phyloP scores from a whole-genome alignment of 2,888 invertebrate genomes.

The Trissoscelio sp. region DNA sequence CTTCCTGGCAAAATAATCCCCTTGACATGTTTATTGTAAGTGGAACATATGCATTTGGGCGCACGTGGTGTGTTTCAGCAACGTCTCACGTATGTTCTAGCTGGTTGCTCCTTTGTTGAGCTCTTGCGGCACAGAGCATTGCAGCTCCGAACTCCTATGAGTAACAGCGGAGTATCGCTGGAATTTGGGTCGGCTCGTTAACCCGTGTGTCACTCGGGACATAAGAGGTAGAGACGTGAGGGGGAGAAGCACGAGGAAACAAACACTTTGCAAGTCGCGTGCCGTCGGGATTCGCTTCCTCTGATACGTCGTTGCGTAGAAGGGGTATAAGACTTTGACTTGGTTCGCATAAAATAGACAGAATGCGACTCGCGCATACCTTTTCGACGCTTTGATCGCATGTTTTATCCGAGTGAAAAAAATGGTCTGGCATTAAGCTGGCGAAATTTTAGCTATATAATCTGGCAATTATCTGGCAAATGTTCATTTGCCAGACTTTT shows the following conservation, averaged over 20 bases:
- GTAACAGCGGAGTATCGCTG: conserved; percentile 27
- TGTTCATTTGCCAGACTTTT: too few relatives aligned
- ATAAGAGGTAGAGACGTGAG: background rate
- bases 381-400: too few relatives aligned
- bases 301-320: background rate
- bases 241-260: background rate
- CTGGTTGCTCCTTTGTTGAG: conserved; percentile 47
- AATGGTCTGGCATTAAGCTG: too few relatives aligned
- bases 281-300: conserved; percentile 17
- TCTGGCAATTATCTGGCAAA: too few relatives aligned
- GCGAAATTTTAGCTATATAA: too few relatives aligned
- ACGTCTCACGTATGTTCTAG: conserved; percentile 52
- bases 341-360: conserved; percentile 14
- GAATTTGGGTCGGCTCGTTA: conserved; percentile 61
- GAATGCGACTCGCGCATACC: conserved; percentile 11
- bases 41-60: conserved; percentile 51
- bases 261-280: conserved; percentile 34
- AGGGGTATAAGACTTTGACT: conserved; percentile 2
- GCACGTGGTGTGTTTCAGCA: conserved; percentile 55
- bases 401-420: too few relatives aligned
- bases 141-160: conserved; percentile 42
- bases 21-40: conserved; percentile 60
- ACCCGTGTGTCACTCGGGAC: conserved; percentile 27
- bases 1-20: conserved; percentile 51
- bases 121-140: conserved; percentile 15